These are phyloP conservation scores for Chitala chitala DNA, from an alignment of 2,113 vertebrate genomes.

Conservation along the genomic window DNA sequence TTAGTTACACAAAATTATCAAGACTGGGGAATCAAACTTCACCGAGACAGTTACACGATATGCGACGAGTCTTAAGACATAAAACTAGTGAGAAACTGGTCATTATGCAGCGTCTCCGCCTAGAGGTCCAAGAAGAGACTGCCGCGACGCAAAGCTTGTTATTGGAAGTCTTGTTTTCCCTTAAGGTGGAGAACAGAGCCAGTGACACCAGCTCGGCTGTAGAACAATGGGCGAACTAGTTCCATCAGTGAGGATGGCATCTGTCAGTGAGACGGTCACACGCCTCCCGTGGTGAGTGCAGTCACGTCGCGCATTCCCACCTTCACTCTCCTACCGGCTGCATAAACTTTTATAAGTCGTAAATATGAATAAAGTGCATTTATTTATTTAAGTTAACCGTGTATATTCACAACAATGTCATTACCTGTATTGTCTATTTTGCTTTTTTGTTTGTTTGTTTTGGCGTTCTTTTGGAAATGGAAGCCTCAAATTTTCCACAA, in stretches of 20 bases:
- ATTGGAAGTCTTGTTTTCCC: not conserved
- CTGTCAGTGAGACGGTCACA: conserved; percentile 17
- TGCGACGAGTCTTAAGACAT: not conserved
- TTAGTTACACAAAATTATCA: not conserved
- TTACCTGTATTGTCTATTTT: too few species aligned
- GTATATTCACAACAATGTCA: not conserved
- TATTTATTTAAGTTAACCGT: too few species aligned
- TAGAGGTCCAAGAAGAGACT: not conserved
- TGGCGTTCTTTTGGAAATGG: not conserved
- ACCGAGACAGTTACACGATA: not conserved
- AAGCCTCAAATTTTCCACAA: not conserved
- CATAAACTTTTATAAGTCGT: too few species aligned
- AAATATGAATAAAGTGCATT: too few species aligned
- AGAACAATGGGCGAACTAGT: conserved; percentile 23
- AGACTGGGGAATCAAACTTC: not conserved
- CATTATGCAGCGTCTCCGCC: not conserved
- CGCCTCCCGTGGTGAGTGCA: conserved; percentile 19
- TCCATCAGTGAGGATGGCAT: conserved; percentile 19
- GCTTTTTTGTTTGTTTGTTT: too few species aligned
- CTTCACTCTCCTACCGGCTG: not conserved
- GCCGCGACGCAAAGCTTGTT: not conserved
- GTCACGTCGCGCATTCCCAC: conserved; percentile 4
- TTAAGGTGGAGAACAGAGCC: not conserved
- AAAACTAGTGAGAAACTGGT: not conserved
- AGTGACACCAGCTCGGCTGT: conserved; percentile 9